Percentiles rank a stretch among this genome's conserved stretches.
Conservation (phyloP, 2,888 invertebrate species). For the Lordiphosa fenestrarum region DNA sequence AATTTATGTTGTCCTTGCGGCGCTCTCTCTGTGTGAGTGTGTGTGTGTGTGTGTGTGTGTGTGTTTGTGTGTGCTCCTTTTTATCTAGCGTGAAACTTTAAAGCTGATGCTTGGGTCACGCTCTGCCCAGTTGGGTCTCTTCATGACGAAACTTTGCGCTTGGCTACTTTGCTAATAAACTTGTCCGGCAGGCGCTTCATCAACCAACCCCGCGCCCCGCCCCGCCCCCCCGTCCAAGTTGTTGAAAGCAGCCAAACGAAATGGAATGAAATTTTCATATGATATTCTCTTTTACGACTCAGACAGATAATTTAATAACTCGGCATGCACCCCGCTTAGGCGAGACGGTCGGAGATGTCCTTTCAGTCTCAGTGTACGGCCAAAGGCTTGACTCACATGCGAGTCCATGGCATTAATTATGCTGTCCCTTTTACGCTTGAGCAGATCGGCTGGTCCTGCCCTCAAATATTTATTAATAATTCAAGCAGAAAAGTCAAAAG, state of each 20-base stretch:
- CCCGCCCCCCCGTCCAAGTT: slow-evolving; percentile 14
- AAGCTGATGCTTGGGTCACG: slow-evolving; percentile 56
- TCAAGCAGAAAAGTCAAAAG: slow-evolving; percentile 68
- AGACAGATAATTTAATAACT: slow-evolving; percentile 71
- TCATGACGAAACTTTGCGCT: slow-evolving; percentile 57
- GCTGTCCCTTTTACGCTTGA: slow-evolving; percentile 68
- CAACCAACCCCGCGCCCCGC: slow-evolving; percentile 11
- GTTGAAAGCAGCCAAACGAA: slow-evolving; percentile 63
- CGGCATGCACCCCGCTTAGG: slow-evolving; percentile 51
- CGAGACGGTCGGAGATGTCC: slow-evolving; percentile 5
- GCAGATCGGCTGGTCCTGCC: slow-evolving; percentile 19
- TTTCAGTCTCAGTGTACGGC: slow-evolving; percentile 16
- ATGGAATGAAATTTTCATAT: slow-evolving; percentile 73
- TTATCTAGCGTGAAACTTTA: slow-evolving; percentile 69
- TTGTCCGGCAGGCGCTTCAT: slow-evolving; percentile 43
- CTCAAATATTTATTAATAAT: slow-evolving; percentile 62
- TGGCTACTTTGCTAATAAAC: slow-evolving; percentile 73
- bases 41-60: neutral
- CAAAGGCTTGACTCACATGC: slow-evolving; percentile 32
- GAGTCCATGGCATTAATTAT: slow-evolving; percentile 65
- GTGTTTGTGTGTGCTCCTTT: slow-evolving; percentile 38
- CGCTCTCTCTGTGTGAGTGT: slow-evolving; percentile 26
- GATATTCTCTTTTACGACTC: slow-evolving; percentile 68
- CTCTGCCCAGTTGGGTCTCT: slow-evolving; percentile 23
- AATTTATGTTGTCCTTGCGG: slow-evolving; percentile 76